These are phyloP conservation scores for Delphinus delphis DNA, from an alignment of 2,113 vertebrate species.

Conservation along the genomic window DNA sequence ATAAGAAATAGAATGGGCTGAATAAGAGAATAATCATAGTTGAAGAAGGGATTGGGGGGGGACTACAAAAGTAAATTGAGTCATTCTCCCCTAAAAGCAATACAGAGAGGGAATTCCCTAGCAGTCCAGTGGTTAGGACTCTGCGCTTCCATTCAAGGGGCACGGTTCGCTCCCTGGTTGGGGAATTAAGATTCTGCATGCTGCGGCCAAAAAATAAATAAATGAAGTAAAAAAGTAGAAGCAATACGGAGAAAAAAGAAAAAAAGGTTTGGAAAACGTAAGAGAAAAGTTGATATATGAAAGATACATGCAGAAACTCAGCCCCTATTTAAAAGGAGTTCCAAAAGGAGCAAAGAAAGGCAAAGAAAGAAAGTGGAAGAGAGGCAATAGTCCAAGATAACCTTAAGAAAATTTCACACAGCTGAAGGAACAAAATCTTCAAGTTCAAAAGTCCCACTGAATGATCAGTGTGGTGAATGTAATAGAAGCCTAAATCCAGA, in stretches of 20 bases:
- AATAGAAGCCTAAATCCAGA: not conserved
- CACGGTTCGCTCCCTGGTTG: not conserved
- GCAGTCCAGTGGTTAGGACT: not conserved
- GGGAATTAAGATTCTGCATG: not conserved
- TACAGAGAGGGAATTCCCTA: not conserved
- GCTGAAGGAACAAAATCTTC: not conserved
- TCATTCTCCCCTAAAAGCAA: not conserved
- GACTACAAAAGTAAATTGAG: not conserved
- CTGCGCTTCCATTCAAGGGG: not conserved
- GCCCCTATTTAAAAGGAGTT: not conserved
- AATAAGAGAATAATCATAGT: not conserved
- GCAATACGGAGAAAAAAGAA: not conserved
- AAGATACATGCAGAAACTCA: not conserved
- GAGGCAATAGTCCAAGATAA: not conserved
- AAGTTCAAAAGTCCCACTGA: not conserved
- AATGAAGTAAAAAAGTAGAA: not conserved
- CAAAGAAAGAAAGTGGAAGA: not conserved
- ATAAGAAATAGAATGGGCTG: not conserved
- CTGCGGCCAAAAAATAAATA: not conserved
- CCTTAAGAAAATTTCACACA: not conserved
- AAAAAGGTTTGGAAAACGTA: conserved; percentile 1
- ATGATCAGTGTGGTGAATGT: not conserved
- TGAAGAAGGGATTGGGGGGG: not conserved
- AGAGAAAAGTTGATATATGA: not conserved
- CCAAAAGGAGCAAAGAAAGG: not conserved